Conservation (phyloP, 2,113 vertebrate genomes). For the Triplophysa tibetana region DNA sequence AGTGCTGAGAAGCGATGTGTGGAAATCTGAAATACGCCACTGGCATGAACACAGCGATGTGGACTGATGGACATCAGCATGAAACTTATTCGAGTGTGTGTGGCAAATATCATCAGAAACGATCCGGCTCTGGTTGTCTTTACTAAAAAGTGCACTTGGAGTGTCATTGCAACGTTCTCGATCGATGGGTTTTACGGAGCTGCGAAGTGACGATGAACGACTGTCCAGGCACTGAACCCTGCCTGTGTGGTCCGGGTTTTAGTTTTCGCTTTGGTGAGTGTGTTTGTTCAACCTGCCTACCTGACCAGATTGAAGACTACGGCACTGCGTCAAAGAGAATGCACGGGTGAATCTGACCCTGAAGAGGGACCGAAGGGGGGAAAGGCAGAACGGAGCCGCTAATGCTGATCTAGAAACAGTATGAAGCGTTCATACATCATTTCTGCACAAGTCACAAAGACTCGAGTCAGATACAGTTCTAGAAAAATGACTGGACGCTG, state of each 20-base stretch:
- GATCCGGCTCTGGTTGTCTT: not conserved
- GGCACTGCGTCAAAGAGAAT: slow-evolving; percentile 41
- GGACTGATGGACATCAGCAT: not conserved
- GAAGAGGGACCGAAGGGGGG: slow-evolving; percentile 51
- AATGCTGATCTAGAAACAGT: slow-evolving; percentile 24
- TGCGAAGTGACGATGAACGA: not conserved
- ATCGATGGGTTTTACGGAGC: not conserved
- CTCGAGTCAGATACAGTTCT: slow-evolving; percentile 7
- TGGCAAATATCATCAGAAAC: not conserved
- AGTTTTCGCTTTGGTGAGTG: slow-evolving; percentile 28
- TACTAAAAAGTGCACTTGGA: slow-evolving; percentile 35
- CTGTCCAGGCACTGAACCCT: slow-evolving; percentile 46
- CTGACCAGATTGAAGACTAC: slow-evolving; percentile 42
- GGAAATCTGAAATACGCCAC: not conserved
- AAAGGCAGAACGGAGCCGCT: slow-evolving; percentile 26
- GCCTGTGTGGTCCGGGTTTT: slow-evolving; percentile 20
- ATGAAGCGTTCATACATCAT: not conserved
- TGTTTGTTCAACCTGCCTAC: slow-evolving; percentile 13
- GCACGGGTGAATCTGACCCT: slow-evolving; percentile 39
- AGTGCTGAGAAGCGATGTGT: slow-evolving; percentile 3
- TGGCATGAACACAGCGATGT: not conserved
- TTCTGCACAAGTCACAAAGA: slow-evolving; percentile 19
- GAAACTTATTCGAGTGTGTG: not conserved
- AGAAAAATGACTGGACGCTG: slow-evolving; percentile 14
- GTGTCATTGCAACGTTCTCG: not conserved